Conservation (phyloP, 2,797 vertebrate species). For the Pangasius macronema region DNA sequence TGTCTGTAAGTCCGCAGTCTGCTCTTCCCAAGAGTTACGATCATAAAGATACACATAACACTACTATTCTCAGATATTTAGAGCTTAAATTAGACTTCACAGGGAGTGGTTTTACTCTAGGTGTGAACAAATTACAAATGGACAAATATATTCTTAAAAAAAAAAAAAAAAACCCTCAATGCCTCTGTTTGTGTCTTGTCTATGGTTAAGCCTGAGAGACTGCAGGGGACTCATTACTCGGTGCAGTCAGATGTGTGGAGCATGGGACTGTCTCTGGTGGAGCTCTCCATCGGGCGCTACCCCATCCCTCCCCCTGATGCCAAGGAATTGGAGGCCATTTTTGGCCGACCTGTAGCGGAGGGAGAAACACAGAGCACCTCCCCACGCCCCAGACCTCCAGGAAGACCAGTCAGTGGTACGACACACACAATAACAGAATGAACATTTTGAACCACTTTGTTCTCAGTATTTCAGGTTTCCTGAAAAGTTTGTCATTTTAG, state of each 20-base stretch:
- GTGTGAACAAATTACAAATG: not conserved
- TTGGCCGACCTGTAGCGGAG: slow-evolving; percentile 77
- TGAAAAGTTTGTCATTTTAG: not conserved
- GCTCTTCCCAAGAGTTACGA: not conserved
- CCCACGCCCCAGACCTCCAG: slow-evolving; percentile 80
- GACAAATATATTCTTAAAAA: not conserved
- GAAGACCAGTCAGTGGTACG: slow-evolving; percentile 82
- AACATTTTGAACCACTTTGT: not conserved
- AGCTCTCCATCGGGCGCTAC: slow-evolving; percentile 84
- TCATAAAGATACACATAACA: not conserved
- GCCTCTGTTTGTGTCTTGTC: slow-evolving; percentile 8
- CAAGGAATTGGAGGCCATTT: slow-evolving; percentile 86
- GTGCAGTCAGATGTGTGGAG: slow-evolving; percentile 92
- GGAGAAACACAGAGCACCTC: slow-evolving; percentile 78
- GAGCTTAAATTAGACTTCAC: not conserved
- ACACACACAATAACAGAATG: not conserved
- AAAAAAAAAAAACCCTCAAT: not conserved
- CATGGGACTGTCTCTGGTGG: slow-evolving; percentile 88
- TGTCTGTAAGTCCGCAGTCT: slow-evolving; percentile 77
- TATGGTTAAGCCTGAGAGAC: slow-evolving; percentile 79
- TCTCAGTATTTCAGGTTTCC: not conserved
- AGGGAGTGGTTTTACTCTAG: too few relatives aligned
- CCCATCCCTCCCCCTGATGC: slow-evolving; percentile 87
- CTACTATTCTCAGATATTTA: not conserved
- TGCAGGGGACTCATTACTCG: slow-evolving; percentile 88